phyloP scores from a whole-genome alignment of 2,113 vertebrate genomes.

The Numida meleagris region DNA sequence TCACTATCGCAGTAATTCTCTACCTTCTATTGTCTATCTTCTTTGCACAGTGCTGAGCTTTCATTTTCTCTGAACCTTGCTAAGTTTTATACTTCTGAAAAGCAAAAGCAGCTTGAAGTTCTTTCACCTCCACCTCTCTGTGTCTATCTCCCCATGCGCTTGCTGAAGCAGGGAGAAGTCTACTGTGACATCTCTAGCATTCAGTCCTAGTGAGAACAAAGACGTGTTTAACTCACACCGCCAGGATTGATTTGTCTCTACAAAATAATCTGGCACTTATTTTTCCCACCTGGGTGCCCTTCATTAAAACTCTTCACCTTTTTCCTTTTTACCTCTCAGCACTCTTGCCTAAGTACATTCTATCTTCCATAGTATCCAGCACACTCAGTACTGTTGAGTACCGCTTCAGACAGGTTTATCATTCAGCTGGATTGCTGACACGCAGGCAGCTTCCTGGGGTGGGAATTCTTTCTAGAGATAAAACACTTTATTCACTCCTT shows the following conservation, averaged over 20 bases:
- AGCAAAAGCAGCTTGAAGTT: background rate
- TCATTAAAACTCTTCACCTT: background rate
- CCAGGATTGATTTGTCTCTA: background rate
- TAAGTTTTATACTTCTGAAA: background rate
- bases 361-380: background rate
- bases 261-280: background rate
- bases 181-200: background rate
- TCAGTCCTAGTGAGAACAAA: background rate
- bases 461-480: background rate
- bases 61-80: background rate
- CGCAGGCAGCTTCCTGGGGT: background rate
- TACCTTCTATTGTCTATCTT: background rate
- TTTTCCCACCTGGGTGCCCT: background rate
- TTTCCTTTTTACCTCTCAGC: background rate
- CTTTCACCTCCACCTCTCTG: background rate
- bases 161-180: background rate
- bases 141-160: background rate
- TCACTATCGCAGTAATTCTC: background rate
- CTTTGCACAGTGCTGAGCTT: background rate
- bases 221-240: background rate
- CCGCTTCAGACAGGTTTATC: background rate
- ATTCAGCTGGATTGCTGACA: background rate
- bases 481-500: background rate
- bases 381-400: background rate
- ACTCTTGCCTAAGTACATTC: background rate